phyloP scores from a whole-genome alignment of 53 echinoderm and acorn worm species.

The Luidia sarsii region DNA sequence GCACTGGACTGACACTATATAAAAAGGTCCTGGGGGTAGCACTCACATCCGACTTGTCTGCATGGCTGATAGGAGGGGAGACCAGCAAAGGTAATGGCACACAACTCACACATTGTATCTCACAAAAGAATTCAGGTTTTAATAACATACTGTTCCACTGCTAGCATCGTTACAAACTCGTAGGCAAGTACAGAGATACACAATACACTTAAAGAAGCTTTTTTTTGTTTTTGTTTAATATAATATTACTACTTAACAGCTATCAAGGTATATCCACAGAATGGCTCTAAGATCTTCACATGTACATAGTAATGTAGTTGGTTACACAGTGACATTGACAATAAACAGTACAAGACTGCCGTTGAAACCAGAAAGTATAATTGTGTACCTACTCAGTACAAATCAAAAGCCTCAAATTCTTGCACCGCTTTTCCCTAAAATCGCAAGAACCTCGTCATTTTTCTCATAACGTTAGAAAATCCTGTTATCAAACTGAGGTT shows the following conservation, averaged over 20 bases:
- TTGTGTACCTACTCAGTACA: background rate
- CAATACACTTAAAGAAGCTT: constrained; percentile 49
- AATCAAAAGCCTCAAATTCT: too few relatives aligned
- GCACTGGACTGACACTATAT: too few relatives aligned
- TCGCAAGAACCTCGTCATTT: too few relatives aligned
- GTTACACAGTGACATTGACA: constrained; percentile 26
- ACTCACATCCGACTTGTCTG: too few relatives aligned
- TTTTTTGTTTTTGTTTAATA: constrained; percentile 1
- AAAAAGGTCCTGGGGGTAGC: too few relatives aligned
- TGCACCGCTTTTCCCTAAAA: too few relatives aligned
- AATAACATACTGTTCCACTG: constrained; percentile 56
- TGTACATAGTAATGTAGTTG: constrained; percentile 10
- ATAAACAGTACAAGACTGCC: constrained; percentile 5
- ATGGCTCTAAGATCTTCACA: constrained; percentile 8
- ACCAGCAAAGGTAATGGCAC: too few relatives aligned
- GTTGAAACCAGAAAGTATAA: background rate
- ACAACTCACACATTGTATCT: constrained; percentile 12
- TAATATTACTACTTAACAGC: constrained; percentile 2
- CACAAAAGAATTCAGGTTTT: constrained; percentile 49
- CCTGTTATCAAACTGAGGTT: too few relatives aligned
- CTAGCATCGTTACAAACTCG: constrained; percentile 57
- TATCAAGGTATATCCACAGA: constrained; percentile 54
- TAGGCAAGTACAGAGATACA: constrained; percentile 56
- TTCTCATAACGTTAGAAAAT: too few relatives aligned
- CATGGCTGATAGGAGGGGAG: too few relatives aligned